Evolutionary conservation across 2,797 vertebrate genomes (phyloP).

Genomic region (Zenarchopterus dispar): DNA sequence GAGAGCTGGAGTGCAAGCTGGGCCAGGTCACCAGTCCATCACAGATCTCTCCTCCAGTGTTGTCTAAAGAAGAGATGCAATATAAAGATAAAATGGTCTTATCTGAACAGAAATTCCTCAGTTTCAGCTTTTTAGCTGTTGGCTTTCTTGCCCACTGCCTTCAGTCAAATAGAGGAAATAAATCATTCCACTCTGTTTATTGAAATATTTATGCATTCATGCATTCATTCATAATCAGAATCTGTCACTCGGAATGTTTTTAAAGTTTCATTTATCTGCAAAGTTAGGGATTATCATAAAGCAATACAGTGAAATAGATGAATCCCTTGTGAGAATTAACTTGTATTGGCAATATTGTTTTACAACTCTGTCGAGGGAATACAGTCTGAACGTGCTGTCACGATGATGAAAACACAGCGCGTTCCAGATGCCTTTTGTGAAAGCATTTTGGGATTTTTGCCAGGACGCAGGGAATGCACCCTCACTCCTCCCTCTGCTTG

Average conservation of each 20-base stretch:
- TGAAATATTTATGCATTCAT: too few relatives aligned
- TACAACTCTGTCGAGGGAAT: conserved; percentile 22
- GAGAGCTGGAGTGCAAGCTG: too few relatives aligned
- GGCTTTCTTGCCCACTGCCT: too few relatives aligned
- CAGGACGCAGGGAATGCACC: conserved; percentile 46
- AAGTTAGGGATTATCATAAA: conserved; percentile 2
- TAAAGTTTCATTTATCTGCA: background rate
- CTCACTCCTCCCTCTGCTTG: conserved; percentile 27
- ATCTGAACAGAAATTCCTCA: too few relatives aligned
- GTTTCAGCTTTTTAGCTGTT: too few relatives aligned
- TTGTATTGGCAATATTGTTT: conserved; percentile 22
- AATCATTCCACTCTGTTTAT: too few relatives aligned
- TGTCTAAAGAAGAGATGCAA: background rate
- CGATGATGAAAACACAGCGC: conserved; percentile 35
- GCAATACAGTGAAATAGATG: background rate
- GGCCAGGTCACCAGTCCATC: background rate
- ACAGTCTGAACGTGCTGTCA: background rate
- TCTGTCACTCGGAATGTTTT: background rate
- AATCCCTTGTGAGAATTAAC: conserved; percentile 15
- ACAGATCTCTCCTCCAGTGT: background rate
- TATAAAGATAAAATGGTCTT: background rate
- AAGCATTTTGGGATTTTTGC: conserved; percentile 57
- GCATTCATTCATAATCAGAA: too few relatives aligned
- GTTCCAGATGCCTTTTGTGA: conserved; percentile 50
- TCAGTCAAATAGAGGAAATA: too few relatives aligned